Evolutionary conservation across 2,888 invertebrate genomes (phyloP), one percentile per base, ranked within the genome.

Genomic region (Rosalia funebris): DNA sequence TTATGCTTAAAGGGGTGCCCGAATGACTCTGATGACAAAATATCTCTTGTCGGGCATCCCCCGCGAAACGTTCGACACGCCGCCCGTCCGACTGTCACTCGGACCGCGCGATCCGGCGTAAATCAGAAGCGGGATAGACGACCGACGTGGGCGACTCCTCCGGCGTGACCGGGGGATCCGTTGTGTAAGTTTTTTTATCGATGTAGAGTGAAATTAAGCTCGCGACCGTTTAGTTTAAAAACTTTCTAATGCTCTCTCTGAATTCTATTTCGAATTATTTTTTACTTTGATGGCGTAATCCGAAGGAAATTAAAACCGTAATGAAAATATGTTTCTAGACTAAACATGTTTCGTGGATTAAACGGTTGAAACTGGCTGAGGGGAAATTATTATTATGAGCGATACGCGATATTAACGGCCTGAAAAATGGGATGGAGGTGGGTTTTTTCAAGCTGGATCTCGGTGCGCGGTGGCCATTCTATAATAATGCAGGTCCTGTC

Each of bases 161-260:
- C 44, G 16, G 32, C 25, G 32, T 15, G 41, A 14, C 37, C 42
- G 1, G 46, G 15, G 20, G n/a, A n/a, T n/a, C 25, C 46, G 46
- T 41, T 39, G 42, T 53, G 15, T 54, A 60, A 59, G 61, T 57
- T 61, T 70, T 69, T 72, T 71, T 68, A 72, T 72, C 68, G 72
- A 72, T 69, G 72, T 64, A 69, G 71, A 71, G 70, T 70, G 71
- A 72, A 71, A 72, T 72, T 72, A 72, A 72, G 71, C 71, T 62
- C 58, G 68, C 53, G 63, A 63, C 67, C 71, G 70, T 70, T 68
- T 70, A 69, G 71, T 71, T 71, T 68, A 68, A 68, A 63, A 70
- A 71, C 65, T 70, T 69, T 70, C 68, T 71, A 70, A 70, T 71
- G 70, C 62, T 55, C 59, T 62, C 59, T 61, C 65, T 58, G 66